These are phyloP conservation scores for Pelodiscus sinensis DNA, from an alignment of 2,113 vertebrate genomes.

Conservation along the genomic window DNA sequence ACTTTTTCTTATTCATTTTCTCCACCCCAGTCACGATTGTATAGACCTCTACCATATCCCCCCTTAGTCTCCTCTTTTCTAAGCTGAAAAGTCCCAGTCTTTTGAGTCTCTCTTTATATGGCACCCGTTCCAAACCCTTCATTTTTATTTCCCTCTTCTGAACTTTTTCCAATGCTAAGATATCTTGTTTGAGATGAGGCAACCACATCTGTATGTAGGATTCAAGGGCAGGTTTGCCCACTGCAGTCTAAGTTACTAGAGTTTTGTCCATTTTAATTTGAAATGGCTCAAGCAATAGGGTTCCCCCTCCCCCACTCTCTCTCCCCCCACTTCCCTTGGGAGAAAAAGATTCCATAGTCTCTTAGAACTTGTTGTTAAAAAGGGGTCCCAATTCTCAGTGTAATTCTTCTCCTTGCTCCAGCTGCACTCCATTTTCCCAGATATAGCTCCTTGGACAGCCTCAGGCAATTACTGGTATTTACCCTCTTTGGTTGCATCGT, in stretches of 20 bases:
- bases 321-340: background rate
- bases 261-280: background rate
- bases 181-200: too few relatives aligned
- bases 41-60: too few relatives aligned
- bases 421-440: background rate
- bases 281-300: background rate
- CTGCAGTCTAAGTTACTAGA: background rate
- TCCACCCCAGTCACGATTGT: too few relatives aligned
- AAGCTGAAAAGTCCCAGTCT: too few relatives aligned
- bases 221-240: background rate
- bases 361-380: background rate
- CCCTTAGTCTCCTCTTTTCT: too few relatives aligned
- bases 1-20: too few relatives aligned
- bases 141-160: too few relatives aligned
- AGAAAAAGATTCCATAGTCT: background rate
- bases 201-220: too few relatives aligned
- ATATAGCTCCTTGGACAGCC: background rate
- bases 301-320: background rate
- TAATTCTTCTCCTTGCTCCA: background rate
- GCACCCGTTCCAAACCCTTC: too few relatives aligned
- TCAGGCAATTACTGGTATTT: background rate
- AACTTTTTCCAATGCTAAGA: too few relatives aligned
- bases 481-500: background rate
- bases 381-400: background rate
- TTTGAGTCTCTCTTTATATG: too few relatives aligned